These are phyloP conservation scores for Zosterops lateralis DNA, from an alignment of 2,113 vertebrate species.

Conservation along the genomic window DNA sequence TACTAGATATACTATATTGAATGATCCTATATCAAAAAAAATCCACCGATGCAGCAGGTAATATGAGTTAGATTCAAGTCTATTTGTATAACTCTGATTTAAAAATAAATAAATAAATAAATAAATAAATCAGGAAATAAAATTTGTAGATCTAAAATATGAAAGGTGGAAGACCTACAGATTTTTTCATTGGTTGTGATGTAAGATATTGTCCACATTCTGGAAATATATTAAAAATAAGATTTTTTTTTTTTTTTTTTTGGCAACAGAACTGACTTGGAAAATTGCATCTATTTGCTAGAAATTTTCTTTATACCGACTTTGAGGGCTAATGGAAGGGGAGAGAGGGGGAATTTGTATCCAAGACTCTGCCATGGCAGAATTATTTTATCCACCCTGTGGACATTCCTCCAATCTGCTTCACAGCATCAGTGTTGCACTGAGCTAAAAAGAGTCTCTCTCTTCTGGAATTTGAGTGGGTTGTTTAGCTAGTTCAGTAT, in stretches of 20 bases:
- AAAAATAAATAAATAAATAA: not conserved
- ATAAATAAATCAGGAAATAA: not conserved
- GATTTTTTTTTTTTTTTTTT: not conserved
- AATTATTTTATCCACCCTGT: not conserved
- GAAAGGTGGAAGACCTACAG: not conserved
- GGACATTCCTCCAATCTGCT: not conserved
- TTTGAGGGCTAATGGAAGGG: not conserved
- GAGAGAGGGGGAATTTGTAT: not conserved
- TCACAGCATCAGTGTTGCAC: not conserved
- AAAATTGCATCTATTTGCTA: not conserved
- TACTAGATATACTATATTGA: not conserved
- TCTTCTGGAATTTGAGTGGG: not conserved
- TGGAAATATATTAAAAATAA: not conserved
- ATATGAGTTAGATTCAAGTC: not conserved
- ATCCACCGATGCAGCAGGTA: not conserved
- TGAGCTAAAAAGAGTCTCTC: not conserved
- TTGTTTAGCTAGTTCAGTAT: not conserved
- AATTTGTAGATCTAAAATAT: not conserved
- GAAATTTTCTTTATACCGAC: not conserved
- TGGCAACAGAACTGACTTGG: not conserved
- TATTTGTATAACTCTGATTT: not conserved
- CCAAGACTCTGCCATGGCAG: not conserved
- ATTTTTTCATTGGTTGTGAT: not conserved
- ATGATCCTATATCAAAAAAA: not conserved
- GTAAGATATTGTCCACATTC: not conserved